Evolutionary conservation across 2,797 vertebrate species (phyloP), one percentile per base, ranked within the genome.

Genomic region (Rachycentron canadum): DNA sequence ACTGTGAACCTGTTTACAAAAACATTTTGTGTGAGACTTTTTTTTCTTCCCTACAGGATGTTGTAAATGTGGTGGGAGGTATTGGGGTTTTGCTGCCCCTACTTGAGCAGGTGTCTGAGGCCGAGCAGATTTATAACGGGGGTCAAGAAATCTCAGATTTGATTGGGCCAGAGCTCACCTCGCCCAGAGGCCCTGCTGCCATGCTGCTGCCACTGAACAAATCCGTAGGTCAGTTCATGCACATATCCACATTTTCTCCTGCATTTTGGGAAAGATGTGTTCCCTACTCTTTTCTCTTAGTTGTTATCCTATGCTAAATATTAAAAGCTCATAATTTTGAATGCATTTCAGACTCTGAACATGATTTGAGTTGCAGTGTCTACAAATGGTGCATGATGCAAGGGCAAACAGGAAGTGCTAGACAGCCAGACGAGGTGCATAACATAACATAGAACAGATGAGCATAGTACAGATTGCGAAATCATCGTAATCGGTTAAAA

Each of bases 31-130:
- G 1, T 26, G 11, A 47, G n/a, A 10, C 53, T 23, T n/a, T n/a
- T 25, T 57, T 52, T 26, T 55, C 1, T 1, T 2, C 19, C 38
- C 45, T 76, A 4, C 81, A 99, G 98, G 98, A 99, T 1, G 97
- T 99, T 81, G 88, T 99, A 36, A 98, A 96, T 53, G 98, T 97
- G 0, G 92, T 99, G 1, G 98, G 98, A 9, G 98, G 98, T 1
- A 96, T 98, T 85, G 97, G 95, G 0, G 96, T 95, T 58, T 86
- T 99, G 62, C 90, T 99, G 59, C 98, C 97, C 1, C 90, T 99
- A 64, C 95, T 99, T 0, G 96, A 99, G 76, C 97, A 96, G 78
- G 96, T 98, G 32, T 96, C 95, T 43, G 95, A 96, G 76, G 90
- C 91, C 0, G 96, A 96, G 89, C 95, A 94, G 7, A 92, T 94